Percentiles rank a stretch among this genome's conserved stretches.
Conservation (phyloP, 2,113 vertebrate species). For the Macrotus californicus region DNA sequence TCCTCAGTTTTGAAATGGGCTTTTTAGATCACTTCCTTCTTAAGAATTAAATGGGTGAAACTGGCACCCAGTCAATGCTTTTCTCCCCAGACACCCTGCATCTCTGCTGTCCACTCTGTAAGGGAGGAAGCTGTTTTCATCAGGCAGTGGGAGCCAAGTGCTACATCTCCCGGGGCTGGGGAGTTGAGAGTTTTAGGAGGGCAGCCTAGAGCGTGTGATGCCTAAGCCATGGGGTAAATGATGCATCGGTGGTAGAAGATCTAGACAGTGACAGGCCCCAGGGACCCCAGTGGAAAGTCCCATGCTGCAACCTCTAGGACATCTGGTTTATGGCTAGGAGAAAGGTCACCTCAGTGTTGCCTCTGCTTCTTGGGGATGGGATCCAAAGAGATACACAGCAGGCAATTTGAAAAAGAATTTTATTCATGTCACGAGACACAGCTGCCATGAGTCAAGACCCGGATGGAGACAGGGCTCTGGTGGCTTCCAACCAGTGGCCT, state of each 20-base stretch:
- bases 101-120: neutral
- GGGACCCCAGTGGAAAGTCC: neutral
- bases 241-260: neutral
- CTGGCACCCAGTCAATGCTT: neutral
- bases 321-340: neutral
- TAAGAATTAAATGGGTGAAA: neutral
- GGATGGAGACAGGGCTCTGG: neutral
- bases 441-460: slow-evolving; percentile 40
- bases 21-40: neutral
- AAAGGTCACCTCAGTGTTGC: neutral
- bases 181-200: neutral
- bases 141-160: neutral
- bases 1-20: neutral
- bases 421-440: slow-evolving; percentile 64
- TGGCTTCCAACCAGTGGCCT: neutral
- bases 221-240: neutral
- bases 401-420: slow-evolving; percentile 54
- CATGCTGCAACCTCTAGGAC: neutral
- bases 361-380: neutral
- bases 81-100: neutral
- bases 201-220: neutral
- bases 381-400: slow-evolving; percentile 28
- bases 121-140: neutral
- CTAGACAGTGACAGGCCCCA: neutral
- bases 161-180: neutral